Percentiles rank a stretch among this genome's conserved stretches.
Conservation (phyloP, 2,113 vertebrate genomes). For the Chaenogobius annularis region DNA sequence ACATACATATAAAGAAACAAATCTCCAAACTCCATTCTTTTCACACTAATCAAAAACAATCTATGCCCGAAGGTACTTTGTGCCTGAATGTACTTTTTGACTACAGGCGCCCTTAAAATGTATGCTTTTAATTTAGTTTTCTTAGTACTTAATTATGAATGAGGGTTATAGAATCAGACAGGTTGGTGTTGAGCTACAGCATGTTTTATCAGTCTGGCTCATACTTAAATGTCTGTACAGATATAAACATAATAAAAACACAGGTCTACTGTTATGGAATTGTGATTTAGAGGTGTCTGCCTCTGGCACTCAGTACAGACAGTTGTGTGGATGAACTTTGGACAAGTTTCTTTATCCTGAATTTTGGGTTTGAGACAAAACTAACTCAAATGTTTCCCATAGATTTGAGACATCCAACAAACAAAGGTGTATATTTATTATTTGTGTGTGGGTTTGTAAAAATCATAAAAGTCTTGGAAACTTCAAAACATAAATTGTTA, state of each 20-base stretch:
- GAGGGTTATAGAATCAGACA: slow-evolving; percentile 74
- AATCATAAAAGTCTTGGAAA: neutral
- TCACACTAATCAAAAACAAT: slow-evolving; percentile 60
- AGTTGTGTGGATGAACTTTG: slow-evolving; percentile 33
- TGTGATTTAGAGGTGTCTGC: slow-evolving; percentile 66
- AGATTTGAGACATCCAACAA: neutral
- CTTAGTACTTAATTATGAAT: slow-evolving; percentile 72
- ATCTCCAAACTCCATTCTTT: slow-evolving; percentile 34
- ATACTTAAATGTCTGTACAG: slow-evolving; percentile 48
- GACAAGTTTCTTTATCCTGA: slow-evolving; percentile 12
- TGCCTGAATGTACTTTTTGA: slow-evolving; percentile 66
- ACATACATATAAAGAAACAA: slow-evolving; percentile 25
- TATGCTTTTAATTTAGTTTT: slow-evolving; percentile 42
- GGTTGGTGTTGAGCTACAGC: slow-evolving; percentile 65
- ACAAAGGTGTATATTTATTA: neutral
- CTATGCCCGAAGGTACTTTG: slow-evolving; percentile 59
- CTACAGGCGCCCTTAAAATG: slow-evolving; percentile 61
- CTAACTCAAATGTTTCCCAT: neutral
- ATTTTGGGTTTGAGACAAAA: slow-evolving; percentile 22
- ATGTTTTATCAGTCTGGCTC: slow-evolving; percentile 69
- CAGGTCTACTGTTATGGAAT: slow-evolving; percentile 62
- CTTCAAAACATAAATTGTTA: neutral
- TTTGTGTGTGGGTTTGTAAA: neutral
- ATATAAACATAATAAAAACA: slow-evolving; percentile 49
- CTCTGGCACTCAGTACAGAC: slow-evolving; percentile 34